These are phyloP conservation scores for Ostrea denselamellosa DNA, from an alignment of 1,140 invertebrate genomes.

Conservation along the genomic window DNA sequence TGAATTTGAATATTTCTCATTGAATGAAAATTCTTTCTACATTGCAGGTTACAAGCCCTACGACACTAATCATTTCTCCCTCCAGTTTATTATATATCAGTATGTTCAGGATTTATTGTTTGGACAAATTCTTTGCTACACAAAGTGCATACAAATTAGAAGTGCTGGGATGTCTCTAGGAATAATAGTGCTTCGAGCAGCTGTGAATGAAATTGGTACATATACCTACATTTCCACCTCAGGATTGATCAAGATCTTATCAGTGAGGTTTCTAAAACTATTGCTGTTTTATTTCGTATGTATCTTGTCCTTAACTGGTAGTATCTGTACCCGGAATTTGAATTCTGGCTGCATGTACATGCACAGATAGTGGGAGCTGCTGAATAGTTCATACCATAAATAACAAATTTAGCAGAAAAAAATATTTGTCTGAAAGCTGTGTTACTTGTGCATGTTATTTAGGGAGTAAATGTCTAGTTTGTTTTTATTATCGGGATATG, in stretches of 20 bases:
- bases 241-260: no score
- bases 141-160: neutral
- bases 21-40: neutral
- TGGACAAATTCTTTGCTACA: neutral
- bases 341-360: neutral
- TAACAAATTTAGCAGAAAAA: no score
- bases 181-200: neutral
- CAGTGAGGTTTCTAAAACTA: no score
- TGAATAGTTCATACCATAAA: no score
- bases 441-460: no score
- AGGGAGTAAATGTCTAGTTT: no score
- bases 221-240: neutral
- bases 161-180: neutral
- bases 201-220: neutral
- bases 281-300: neutral
- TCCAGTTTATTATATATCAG: conserved; percentile 21
- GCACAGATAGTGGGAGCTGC: no score
- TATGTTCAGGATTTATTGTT: neutral
- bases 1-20: no score
- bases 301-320: neutral
- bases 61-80: conserved; percentile 46
- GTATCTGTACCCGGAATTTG: neutral
- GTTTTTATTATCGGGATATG: no score
- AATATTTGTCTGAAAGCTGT: no score
- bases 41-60: conserved; percentile 56